These are phyloP conservation scores for Heliconius ismenius DNA, from an alignment of 2,888 invertebrate species.

Conservation along the genomic window DNA sequence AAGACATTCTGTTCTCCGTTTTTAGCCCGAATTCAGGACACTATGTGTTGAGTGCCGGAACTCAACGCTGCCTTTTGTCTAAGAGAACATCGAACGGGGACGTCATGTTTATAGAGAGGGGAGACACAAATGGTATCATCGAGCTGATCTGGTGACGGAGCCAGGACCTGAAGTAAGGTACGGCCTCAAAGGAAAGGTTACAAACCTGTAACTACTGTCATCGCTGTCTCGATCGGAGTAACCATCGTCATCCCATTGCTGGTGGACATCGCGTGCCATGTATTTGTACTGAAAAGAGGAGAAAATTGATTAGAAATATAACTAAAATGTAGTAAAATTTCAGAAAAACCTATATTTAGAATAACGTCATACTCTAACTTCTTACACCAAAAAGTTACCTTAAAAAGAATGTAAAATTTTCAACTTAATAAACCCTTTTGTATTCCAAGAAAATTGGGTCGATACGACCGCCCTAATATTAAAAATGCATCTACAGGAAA, in stretches of 20 bases:
- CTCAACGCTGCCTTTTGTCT: not conserved
- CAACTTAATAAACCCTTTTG: not conserved
- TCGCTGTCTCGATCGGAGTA: conserved; percentile 67
- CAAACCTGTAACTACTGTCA: conserved; percentile 70
- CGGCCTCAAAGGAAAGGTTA: not conserved
- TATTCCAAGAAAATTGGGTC: not conserved
- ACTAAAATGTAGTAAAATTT: too few relatives aligned
- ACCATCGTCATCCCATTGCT: conserved; percentile 64
- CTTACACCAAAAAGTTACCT: too few relatives aligned
- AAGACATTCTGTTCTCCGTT: not conserved
- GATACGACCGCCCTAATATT: not conserved
- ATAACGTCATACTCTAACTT: too few relatives aligned
- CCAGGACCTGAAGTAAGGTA: not conserved
- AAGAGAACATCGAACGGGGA: too few relatives aligned
- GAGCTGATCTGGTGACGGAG: too few relatives aligned
- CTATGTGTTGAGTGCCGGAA: not conserved
- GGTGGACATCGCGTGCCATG: conserved; percentile 65
- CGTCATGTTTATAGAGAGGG: too few relatives aligned
- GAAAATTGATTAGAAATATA: not conserved
- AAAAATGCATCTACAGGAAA: conserved; percentile 11
- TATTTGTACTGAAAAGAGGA: conserved; percentile 49
- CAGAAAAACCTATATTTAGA: too few relatives aligned
- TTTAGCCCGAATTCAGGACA: not conserved
- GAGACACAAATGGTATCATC: too few relatives aligned
- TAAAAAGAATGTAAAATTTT: not conserved